A percentile compares a stretch with the other conserved stretches of the same genome.
These are phyloP conservation scores for Drosophila nr. perissopoda DNA, from an alignment of 2,888 invertebrate species.

Conservation along the genomic window DNA sequence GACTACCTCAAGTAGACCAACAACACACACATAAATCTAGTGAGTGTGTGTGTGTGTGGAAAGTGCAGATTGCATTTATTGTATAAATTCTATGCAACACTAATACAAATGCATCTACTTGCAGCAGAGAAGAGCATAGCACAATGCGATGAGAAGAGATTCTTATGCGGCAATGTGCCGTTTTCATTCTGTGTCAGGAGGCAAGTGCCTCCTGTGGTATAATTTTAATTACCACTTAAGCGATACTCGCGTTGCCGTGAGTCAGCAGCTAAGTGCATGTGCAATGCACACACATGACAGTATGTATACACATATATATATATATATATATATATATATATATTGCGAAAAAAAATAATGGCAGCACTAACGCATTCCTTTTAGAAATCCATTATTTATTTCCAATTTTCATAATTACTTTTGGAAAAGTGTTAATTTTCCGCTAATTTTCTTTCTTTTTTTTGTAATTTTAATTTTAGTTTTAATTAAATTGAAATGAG, in stretches of 20 bases:
- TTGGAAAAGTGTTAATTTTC: background rate
- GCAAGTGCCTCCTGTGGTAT: slow-evolving; percentile 56
- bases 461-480: background rate
- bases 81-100: slow-evolving; percentile 43
- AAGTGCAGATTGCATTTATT: slow-evolving; percentile 32
- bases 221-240: slow-evolving; percentile 81
- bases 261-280: slow-evolving; percentile 32
- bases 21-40: slow-evolving; percentile 6
- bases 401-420: background rate
- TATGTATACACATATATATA: slow-evolving; percentile 8
- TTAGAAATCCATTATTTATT: background rate
- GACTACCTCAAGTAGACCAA: slow-evolving; percentile 56
- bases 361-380: background rate
- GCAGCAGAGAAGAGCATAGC: background rate
- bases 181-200: slow-evolving; percentile 67
- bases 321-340: background rate
- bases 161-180: slow-evolving; percentile 47
- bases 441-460: background rate
- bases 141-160: slow-evolving; percentile 24
- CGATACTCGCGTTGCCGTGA: slow-evolving; percentile 43
- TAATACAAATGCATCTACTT: slow-evolving; percentile 35
- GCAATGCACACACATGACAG: slow-evolving; percentile 25
- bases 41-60: slow-evolving; percentile 26
- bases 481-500: background rate
- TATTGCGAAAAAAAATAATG: background rate